Conservation (phyloP, 1,140 invertebrate genomes). For the Macrobrachium nipponense region DNA sequence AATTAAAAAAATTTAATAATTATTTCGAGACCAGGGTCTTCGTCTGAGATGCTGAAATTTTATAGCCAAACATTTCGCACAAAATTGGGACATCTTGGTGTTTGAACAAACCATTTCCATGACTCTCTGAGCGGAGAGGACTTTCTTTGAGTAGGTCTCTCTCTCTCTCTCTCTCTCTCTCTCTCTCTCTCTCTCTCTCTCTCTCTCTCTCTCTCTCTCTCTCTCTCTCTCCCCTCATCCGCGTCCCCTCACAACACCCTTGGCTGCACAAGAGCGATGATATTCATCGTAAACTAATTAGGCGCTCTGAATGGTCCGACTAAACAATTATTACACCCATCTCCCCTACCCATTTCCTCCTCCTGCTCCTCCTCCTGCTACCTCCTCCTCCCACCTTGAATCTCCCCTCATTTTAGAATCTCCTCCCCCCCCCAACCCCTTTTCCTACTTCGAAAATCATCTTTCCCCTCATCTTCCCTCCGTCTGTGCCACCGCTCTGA, state of each 20-base stretch:
- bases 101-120: too few species aligned
- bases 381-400: neutral
- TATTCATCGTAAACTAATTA: conserved; percentile 61
- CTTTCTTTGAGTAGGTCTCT: too few species aligned
- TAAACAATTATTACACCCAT: conserved; percentile 57
- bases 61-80: too few species aligned
- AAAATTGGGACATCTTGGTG: too few species aligned
- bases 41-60: too few species aligned
- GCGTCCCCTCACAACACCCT: conserved; percentile 14
- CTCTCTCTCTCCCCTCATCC: neutral
- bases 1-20: too few species aligned
- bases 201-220: conserved; percentile 16
- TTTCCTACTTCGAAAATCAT: neutral
- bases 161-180: too few species aligned
- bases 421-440: neutral
- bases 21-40: too few species aligned
- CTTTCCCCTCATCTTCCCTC: neutral
- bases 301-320: conserved; percentile 44
- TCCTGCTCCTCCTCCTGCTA: neutral
- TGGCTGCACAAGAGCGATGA: conserved; percentile 54
- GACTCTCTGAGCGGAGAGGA: too few species aligned
- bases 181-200: neutral
- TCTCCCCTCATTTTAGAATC: neutral
- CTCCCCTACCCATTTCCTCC: neutral
- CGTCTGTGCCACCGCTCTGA: neutral